Evolutionary conservation across 1,140 invertebrate species (phyloP), one percentile per base, ranked within the genome.

Genomic region (Aphelenchoides avenae): DNA sequence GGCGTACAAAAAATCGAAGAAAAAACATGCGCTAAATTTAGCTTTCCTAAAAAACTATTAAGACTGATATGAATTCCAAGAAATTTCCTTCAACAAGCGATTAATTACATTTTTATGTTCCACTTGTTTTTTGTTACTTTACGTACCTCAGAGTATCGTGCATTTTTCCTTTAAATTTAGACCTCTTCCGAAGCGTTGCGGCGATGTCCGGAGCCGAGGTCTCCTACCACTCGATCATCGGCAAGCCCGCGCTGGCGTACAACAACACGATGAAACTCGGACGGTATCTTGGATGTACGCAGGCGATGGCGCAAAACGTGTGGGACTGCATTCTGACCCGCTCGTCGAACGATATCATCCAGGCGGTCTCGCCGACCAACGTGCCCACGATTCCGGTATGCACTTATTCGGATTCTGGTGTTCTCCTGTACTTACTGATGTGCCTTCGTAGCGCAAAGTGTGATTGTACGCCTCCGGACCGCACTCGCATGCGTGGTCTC

Each of bases 21-120:
- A n/a, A n/a, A n/a, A n/a, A n/a, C 13, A 58, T 58, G 56, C 15
- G 3, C 26, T 34, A 43, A 29, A 29, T 46, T 41, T 41, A 22
- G 26, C 7, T 36, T 13, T 13, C 18, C 34, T 36, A 36, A 13
- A 36, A 36, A 18, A 18, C 34, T 13, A 13, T 36, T 43, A 7
- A 7, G 31, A 43, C 7, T 11, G 31, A 6, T 7, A 48, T 40
- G 20, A 13, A n/a, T 50, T 50, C 4, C 34, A 81, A 91, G 47
- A 89, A 88, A 0, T 89, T 89, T 5, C 52, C 42, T 9, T 75
- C 72, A 0, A 71, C 61, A 55, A 64, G 70, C 74, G 33, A 58
- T 13, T 36, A 36, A 18, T 36, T 18, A 18, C 11, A 36, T 13
- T 13, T 36, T 36, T 36, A 13, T 36, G 34, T 13, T 36, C 13